Evolutionary conservation across 2,888 invertebrate genomes (phyloP).

Genomic region (Subacronicta megacephala): DNA sequence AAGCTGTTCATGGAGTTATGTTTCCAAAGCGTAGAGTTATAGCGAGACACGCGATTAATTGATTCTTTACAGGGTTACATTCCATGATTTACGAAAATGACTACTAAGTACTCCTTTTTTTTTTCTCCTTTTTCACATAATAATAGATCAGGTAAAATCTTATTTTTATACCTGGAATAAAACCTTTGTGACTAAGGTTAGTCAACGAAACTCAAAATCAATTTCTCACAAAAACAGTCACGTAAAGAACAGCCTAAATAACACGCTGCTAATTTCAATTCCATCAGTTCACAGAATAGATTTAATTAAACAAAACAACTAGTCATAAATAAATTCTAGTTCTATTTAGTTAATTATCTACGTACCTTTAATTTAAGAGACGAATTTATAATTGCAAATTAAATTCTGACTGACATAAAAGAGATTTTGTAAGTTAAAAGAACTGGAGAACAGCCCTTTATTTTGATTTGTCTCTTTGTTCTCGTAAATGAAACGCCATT

Average conservation of each 20-base stretch:
- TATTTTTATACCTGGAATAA: no score
- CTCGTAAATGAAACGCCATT: conserved; percentile 75
- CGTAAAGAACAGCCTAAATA: conserved; percentile 15
- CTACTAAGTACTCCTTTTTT: no score
- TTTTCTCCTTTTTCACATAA: no score
- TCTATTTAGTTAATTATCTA: conserved; percentile 34
- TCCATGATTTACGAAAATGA: no score
- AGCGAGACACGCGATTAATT: no score
- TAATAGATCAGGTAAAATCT: no score
- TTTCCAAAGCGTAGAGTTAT: no score
- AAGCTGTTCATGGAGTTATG: no score
- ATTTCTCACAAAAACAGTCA: conserved; percentile 4
- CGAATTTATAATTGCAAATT: conserved; percentile 62
- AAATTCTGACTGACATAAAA: conserved; percentile 66
- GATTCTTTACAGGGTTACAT: no score
- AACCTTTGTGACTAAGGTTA: no score
- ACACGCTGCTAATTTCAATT: conserved; percentile 37
- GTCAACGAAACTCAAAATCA: no score
- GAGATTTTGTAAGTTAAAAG: conserved; percentile 70
- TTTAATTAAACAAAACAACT: conserved; percentile 34
- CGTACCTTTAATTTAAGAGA: conserved; percentile 38
- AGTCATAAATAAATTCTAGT: conserved; percentile 36
- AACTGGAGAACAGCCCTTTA: conserved; percentile 71
- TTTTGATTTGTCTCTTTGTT: conserved; percentile 81
- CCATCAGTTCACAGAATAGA: conserved; percentile 27